Evolutionary conservation across 2,888 invertebrate species (phyloP), one percentile per base, ranked within the genome.

Genomic region (Trisateles emortualis): DNA sequence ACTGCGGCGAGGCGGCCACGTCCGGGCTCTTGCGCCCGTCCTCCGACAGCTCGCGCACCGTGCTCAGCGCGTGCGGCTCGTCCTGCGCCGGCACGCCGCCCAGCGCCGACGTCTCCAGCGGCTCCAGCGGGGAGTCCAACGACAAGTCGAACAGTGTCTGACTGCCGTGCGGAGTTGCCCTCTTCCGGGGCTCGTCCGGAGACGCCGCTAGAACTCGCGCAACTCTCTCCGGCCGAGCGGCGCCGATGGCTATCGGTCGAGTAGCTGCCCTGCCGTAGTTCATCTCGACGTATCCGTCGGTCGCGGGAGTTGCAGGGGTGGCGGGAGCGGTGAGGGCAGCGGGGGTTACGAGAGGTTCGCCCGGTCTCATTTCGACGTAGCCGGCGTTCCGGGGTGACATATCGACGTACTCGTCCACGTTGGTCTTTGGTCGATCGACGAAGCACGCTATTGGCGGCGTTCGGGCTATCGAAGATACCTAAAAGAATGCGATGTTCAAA

Each of bases 61-160:
- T 85, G 33, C 77, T 77, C 36, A 86, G 74, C 16, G 83, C 76
- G 41, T 75, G 79, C 2, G 68, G 58, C 29, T 83, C 75, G 19
- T 86, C 86, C 9, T 75, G 56, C 2, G 52, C 47, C 22, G 47
- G 38, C n/a, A 48, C 32, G 9, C 48, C 48, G 1, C 43, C 38
- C 1, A 2, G 81, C 79, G 53, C 90, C 87, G 1, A 81, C 72
- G 8, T 69, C 59, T 94, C 94, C 16, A 93, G 88, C 0, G 95
- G 95, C 1, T 95, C 95, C 11, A 94, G 93, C 0, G 95, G 95
- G 64, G 95, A 95, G 77, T 95, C 95, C 38, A 95, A 81, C 55
- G 94, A 95, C 71, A 96, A 93, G 0, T 96, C 95, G 80, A 96
- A 96, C 55, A 96, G 94, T 0, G 95, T 95, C 50, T 94, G 93